Evolutionary conservation across 2,888 invertebrate genomes (phyloP), one percentile per base, ranked within the genome.

Genomic region (Cecidostiba fungosa): DNA sequence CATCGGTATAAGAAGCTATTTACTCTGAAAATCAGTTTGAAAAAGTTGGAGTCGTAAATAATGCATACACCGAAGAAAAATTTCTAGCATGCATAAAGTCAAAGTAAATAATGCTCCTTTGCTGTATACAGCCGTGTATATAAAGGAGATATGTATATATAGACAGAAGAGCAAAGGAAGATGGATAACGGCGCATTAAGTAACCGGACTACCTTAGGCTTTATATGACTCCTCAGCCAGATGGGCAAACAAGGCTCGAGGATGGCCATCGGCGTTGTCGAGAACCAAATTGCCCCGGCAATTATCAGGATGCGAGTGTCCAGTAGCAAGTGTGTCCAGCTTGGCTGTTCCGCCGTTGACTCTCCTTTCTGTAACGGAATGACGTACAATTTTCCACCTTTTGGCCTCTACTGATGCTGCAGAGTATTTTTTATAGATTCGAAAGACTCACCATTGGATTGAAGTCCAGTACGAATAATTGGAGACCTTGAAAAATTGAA

Each of bases 181-280:
- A 73, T 26, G 39, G 23, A 73, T 73, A 73, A n/a, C 14, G 26
- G 47, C 5, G 39, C 39, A 39, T 73, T 36, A 39, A 26, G 39
- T 47, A 50, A 26, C 19, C 3, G 32, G 84, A 89, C 89, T 90
- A 95, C 96, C 94, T 94, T 93, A 0, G 96, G 96, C 88, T 95
- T 94, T 88, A 97, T 94, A 82, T 95, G 95, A 19, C 94, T 95
- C 91, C 97, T 95, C 66, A 97, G 93, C 97, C 97, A 98, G 89
- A 97, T 95, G 0, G 97, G 98, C 23, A 98, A 94, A 86, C 97
- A 97, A 0, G 97, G 97, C 91, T 98, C 98, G 88, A 98, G 92
- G 87, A 97, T 96, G 0, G 97, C 97, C 96, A 98, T 97, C 0
- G 97, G 96, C 19, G 96, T 96, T 0, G 97, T 97, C 19, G 97